Percentiles rank a stretch among this genome's conserved stretches.
phyloP scores from a whole-genome alignment of 2,797 vertebrate species.

The Sylvia borin region DNA sequence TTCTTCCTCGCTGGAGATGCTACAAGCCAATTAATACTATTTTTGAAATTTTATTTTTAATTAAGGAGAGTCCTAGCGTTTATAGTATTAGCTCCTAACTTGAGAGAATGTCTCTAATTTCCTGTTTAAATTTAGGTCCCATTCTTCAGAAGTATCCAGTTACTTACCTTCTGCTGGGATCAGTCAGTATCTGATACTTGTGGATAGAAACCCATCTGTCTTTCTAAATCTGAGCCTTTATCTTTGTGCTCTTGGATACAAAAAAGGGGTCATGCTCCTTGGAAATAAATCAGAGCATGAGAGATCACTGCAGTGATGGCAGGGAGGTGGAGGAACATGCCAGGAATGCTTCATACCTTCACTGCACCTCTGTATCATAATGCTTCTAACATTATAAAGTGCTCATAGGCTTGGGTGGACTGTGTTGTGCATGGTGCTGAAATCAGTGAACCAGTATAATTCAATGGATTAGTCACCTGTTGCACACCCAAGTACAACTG shows the following conservation, averaged over 20 bases:
- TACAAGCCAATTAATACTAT: not conserved
- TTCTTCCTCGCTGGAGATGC: not conserved
- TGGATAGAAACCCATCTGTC: slow-evolving; percentile 52
- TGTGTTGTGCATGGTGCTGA: not conserved
- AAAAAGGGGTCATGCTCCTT: not conserved
- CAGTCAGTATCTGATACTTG: slow-evolving; percentile 44
- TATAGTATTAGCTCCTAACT: not conserved
- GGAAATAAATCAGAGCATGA: not conserved
- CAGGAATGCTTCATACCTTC: not conserved
- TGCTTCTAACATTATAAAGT: not conserved
- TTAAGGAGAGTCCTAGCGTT: not conserved
- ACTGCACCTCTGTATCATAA: not conserved
- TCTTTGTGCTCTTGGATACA: slow-evolving; percentile 21
- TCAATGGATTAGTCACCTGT: not conserved
- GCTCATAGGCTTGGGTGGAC: not conserved
- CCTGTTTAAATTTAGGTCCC: slow-evolving; percentile 45
- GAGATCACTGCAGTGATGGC: not conserved
- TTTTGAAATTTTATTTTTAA: not conserved
- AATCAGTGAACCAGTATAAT: not conserved
- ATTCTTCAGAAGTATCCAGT: not conserved
- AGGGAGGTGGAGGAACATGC: not conserved
- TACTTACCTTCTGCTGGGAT: slow-evolving; percentile 54
- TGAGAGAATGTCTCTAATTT: not conserved
- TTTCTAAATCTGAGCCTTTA: slow-evolving; percentile 49
- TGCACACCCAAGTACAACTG: not conserved